These are phyloP conservation scores for Donacobius atricapilla DNA, from an alignment of 2,113 vertebrate genomes.

Conservation along the genomic window DNA sequence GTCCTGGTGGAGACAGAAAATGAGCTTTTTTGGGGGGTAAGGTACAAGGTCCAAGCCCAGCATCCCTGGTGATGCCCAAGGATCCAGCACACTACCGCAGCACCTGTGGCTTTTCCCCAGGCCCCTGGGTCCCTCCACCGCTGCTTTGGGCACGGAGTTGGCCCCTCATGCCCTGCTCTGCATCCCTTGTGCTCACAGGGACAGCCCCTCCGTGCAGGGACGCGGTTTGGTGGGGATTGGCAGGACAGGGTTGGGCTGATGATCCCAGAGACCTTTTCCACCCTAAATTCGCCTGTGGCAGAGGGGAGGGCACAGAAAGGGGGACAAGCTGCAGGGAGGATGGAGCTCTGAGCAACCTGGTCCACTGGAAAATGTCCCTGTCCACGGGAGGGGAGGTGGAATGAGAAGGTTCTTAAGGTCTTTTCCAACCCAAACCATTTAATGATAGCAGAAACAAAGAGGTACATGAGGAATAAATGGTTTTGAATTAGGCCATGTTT, in stretches of 20 bases:
- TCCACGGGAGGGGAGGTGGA: neutral
- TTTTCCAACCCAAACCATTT: neutral
- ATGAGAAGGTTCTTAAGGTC: neutral
- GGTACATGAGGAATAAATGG: neutral
- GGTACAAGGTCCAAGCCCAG: too few relatives aligned
- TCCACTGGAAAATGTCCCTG: neutral
- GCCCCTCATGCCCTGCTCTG: neutral
- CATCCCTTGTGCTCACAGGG: neutral
- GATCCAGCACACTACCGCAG: neutral
- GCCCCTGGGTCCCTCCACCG: neutral
- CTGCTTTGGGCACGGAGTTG: neutral
- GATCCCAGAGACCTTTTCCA: neutral
- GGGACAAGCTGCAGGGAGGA: neutral
- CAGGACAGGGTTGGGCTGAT: neutral
- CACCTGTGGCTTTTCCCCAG: neutral
- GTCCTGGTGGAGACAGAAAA: neutral
- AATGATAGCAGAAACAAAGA: neutral
- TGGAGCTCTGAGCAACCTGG: neutral
- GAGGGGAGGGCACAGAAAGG: neutral
- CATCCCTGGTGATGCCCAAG: neutral
- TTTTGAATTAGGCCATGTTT: constrained; percentile 11
- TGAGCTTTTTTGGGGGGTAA: neutral
- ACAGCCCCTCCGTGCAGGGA: accelerated
- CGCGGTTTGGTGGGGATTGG: accelerated
- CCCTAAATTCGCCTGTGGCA: neutral